These are phyloP conservation scores for Plagodis dolabraria DNA, from an alignment of 2,888 invertebrate genomes.

Conservation along the genomic window DNA sequence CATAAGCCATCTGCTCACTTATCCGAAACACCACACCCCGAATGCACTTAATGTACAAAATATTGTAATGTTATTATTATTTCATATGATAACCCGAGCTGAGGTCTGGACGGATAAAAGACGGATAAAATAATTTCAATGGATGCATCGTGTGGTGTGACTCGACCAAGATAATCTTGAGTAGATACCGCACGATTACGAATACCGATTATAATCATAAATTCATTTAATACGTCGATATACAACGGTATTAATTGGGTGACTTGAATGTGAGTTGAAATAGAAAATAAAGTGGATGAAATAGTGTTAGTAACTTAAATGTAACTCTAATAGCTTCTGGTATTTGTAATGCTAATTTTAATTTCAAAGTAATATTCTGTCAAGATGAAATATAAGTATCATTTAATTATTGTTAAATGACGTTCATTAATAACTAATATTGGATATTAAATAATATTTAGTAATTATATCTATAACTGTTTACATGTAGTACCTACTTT, in stretches of 20 bases:
- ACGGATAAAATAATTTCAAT: conserved; percentile 69
- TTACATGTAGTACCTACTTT: too few species aligned
- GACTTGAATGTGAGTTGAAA: conserved; percentile 25
- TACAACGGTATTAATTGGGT: conserved; percentile 43
- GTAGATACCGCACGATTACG: conserved; percentile 44
- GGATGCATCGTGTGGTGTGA: conserved; percentile 50
- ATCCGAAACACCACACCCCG: conserved; percentile 70
- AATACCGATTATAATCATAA: conserved; percentile 53
- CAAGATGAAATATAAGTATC: neutral
- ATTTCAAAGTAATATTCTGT: conserved; percentile 1
- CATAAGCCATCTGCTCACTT: conserved; percentile 65
- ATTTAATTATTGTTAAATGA: too few species aligned
- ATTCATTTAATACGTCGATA: conserved; percentile 44
- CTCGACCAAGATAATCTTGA: conserved; percentile 57
- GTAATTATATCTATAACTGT: too few species aligned
- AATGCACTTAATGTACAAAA: conserved; percentile 79
- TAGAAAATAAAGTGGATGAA: conserved; percentile 36
- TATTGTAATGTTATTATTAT: conserved; percentile 83
- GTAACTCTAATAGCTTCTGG: neutral
- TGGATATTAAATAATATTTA: too few species aligned
- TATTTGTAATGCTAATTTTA: conserved; percentile 5
- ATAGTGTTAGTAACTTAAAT: conserved; percentile 22
- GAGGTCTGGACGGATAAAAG: conserved; percentile 54
- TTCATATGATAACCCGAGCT: conserved; percentile 69
- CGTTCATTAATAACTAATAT: too few species aligned